Percentiles rank a stretch among this genome's conserved stretches.
Evolutionary conservation across 2,113 vertebrate species (phyloP).

Genomic region (Probosciger aterrimus): DNA sequence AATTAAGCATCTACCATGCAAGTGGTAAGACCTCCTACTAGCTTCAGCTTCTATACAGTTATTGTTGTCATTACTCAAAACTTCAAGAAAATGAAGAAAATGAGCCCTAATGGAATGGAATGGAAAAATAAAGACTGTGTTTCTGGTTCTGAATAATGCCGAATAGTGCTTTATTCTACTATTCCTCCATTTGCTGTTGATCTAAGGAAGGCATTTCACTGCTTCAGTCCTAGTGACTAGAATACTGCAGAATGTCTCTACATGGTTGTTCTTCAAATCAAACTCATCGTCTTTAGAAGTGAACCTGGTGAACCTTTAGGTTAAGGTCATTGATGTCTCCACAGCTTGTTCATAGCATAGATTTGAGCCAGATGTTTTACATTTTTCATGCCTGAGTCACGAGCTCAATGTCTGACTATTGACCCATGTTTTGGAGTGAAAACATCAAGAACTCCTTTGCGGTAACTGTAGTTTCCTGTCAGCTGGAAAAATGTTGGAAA

Average conservation of each 20-base stretch:
- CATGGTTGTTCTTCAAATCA: background rate
- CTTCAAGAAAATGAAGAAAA: background rate
- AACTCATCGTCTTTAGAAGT: background rate
- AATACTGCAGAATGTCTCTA: background rate
- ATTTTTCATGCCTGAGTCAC: constrained; percentile 46
- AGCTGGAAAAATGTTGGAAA: constrained; percentile 45
- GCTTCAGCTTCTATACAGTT: background rate
- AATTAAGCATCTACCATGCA: background rate
- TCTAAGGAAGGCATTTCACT: background rate
- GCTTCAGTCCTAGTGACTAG: background rate
- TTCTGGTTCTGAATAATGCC: background rate
- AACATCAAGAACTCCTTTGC: constrained; percentile 10
- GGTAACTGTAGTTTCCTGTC: constrained; percentile 41
- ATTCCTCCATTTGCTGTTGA: background rate
- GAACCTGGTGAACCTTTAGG: background rate
- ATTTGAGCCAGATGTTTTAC: constrained; percentile 38
- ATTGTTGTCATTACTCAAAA: background rate
- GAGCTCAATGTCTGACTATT: background rate
- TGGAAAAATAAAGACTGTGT: background rate
- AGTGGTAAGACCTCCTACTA: background rate
- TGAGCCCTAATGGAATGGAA: background rate
- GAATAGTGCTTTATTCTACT: background rate
- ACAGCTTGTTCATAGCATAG: background rate
- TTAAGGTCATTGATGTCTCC: background rate
- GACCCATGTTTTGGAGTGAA: background rate